A percentile compares a stretch with the other conserved stretches of the same genome.
Conservation (phyloP, 2,113 vertebrate genomes). For the Tringa solitaria region DNA sequence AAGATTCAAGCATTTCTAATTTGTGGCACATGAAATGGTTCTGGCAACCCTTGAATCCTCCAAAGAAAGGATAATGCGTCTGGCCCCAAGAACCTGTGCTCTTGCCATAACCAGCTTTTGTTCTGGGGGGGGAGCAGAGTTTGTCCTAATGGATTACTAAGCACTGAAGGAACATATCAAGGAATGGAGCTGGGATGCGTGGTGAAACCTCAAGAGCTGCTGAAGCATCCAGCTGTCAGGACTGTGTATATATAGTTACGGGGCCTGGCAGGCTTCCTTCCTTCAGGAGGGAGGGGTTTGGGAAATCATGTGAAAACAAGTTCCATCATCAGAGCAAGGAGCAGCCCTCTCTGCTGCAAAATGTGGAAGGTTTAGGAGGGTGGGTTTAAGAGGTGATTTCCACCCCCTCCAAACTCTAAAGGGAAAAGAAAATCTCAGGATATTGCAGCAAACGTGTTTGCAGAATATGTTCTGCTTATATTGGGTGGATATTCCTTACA, state of each 20-base stretch:
- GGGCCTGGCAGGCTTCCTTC: background rate
- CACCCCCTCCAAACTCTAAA: background rate
- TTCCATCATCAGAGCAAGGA: background rate
- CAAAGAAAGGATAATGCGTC: background rate
- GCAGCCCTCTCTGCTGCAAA: background rate
- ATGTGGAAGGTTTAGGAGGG: background rate
- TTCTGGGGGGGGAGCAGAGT: background rate
- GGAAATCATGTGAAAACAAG: constrained; percentile 3
- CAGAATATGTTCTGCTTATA: accelerated
- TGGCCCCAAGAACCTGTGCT: background rate
- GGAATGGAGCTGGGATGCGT: background rate
- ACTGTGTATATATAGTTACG: background rate
- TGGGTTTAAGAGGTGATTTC: background rate
- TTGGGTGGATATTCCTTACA: background rate
- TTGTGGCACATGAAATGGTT: background rate
- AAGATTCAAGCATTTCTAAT: background rate
- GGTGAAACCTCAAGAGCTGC: background rate
- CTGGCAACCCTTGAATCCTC: background rate
- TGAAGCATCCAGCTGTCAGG: background rate
- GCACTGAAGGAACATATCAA: background rate
- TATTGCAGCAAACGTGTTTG: background rate
- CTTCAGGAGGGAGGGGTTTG: background rate
- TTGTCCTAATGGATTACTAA: background rate
- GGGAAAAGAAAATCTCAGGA: background rate
- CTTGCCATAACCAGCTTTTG: background rate